These are phyloP conservation scores for Bothrops jararaca DNA, from an alignment of 2,113 vertebrate genomes.

Conservation along the genomic window DNA sequence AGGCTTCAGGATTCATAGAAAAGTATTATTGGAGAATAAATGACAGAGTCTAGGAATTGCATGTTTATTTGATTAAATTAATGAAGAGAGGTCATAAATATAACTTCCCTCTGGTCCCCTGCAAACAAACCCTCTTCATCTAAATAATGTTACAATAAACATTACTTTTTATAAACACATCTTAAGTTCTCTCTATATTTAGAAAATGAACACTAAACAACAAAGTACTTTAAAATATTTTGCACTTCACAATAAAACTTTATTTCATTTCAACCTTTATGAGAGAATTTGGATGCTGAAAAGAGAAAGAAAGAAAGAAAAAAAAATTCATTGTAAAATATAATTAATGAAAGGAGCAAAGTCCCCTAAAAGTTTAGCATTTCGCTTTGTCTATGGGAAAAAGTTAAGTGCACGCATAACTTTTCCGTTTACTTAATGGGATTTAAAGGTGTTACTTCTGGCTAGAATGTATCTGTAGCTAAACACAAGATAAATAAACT, in stretches of 20 bases:
- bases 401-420: not conserved
- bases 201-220: not conserved
- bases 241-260: not conserved
- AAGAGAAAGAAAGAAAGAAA: not conserved
- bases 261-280: not conserved
- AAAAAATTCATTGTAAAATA: not conserved
- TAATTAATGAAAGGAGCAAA: not conserved
- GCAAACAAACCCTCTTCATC: not conserved
- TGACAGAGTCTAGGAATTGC: not conserved
- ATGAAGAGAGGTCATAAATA: not conserved
- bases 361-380: not conserved
- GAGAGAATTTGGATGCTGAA: not conserved
- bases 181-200: not conserved
- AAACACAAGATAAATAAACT: not conserved
- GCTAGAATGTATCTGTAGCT: not conserved
- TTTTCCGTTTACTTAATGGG: not conserved
- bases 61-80: not conserved
- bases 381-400: not conserved
- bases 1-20: not conserved
- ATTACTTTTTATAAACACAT: not conserved
- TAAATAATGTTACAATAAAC: not conserved
- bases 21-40: rapidly evolving
- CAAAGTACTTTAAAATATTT: not conserved
- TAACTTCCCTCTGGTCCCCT: not conserved
- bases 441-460: not conserved